Base-by-base conservation (phyloP, 2,113 vertebrate genomes). In the Hoplias malabaricus region DNA sequence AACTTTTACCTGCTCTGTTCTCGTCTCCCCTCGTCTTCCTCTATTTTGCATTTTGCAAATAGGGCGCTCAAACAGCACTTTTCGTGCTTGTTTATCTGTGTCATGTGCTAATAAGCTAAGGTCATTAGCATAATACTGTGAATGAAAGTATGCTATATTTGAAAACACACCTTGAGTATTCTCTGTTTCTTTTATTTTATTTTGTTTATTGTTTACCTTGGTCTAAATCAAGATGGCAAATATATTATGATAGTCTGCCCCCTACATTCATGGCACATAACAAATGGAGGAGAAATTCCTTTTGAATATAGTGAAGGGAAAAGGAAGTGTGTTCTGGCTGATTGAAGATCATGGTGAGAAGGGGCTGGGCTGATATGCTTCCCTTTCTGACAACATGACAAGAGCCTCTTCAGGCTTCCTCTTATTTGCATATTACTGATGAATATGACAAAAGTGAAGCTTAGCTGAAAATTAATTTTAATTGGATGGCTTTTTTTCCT, bases 371-470 rank as follows among this genome's bases (percentile, higher is more conserved):
- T 68, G 74, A 68, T 73, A 59, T 29, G 19, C 25, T 62, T 68
- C 33, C 38, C 65, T 43, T 72, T n/a, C 25, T 72, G 74, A 77
- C 59, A 76, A 59, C 21, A 43, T 71, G 68, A 72, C 80, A 67
- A 53, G 59, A 75, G 59, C 25, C 19, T 8, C 48, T 54, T 75
- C 43, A 48, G 74, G 53, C 42, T 13, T 34, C 8, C 10, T 4
- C 5, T 53, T 53, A 73, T 77, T 72, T 77, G 66, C 74, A 77
- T 81, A 73, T 46, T 33, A 31, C 21, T 77, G 54, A 81, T 48
- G 62, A 70, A 50, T 38, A 57, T 57, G 59, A 50, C 29, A 75
- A 48, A 72, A 38, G 68, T 46, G 36, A 72, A 81, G 43, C 34
- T 77, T 7, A 31, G 34, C 48, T 81, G 59, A 50, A n/a, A 65